These are phyloP conservation scores for Scolanthus callimorphus DNA, from an alignment of 92 coral and sea anemone genomes.

Conservation along the genomic window DNA sequence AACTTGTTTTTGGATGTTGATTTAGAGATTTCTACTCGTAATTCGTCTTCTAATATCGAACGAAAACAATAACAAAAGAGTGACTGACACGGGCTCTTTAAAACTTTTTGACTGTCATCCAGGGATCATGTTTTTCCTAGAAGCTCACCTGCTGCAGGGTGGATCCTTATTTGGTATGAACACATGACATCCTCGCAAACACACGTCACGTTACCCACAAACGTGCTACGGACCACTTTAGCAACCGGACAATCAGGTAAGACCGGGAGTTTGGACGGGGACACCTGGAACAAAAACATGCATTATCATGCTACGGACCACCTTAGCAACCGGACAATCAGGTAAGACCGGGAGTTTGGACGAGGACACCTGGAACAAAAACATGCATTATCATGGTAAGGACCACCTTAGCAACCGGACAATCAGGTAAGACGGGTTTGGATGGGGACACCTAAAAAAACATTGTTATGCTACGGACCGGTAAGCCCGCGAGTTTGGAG, in stretches of 20 bases:
- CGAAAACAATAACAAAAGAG: no score
- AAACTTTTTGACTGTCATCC: neutral
- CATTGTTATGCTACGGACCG: neutral
- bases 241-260: conserved; percentile 84
- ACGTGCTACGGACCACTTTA: conserved; percentile 50
- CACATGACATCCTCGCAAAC: conserved; percentile 67
- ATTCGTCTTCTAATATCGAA: no score
- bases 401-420: conserved; percentile 70
- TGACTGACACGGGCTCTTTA: no score
- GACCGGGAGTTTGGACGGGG: conserved; percentile 45
- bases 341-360: neutral
- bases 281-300: conserved; percentile 43
- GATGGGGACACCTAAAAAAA: conserved; percentile 45
- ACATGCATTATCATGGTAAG: conserved; percentile 44
- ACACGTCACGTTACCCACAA: conserved; percentile 76
- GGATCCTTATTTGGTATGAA: conserved; percentile 66
- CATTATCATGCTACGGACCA: neutral
- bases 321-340: neutral
- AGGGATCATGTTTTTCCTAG: neutral
- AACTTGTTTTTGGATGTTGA: no score
- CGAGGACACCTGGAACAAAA: neutral
- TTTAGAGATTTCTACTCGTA: no score
- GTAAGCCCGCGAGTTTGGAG: neutral
- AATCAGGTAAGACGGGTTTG: conserved; percentile 60
- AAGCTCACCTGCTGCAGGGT: conserved; percentile 62